Evolutionary conservation across 1,140 invertebrate genomes (phyloP), one percentile per base, ranked within the genome.

Genomic region (Tenebrio molitor): DNA sequence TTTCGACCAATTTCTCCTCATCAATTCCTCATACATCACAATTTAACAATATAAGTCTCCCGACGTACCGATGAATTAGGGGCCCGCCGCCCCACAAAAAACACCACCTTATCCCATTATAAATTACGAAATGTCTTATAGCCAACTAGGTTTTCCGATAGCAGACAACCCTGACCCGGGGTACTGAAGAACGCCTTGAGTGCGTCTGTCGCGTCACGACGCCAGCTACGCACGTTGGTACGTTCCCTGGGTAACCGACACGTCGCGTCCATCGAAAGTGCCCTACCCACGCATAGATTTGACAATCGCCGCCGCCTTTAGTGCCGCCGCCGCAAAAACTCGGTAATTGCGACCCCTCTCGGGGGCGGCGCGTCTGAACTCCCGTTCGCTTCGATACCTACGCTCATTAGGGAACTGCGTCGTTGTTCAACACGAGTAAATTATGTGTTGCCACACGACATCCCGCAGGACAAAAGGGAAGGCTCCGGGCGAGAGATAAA

Each of bases 211-310:
- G 64, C 64, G 64, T 66, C 64, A 44, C 15, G 64, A 66, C 64
- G 64, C 64, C 34, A 1, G 17, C 64, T 66, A 66, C 64, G 64
- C 64, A 66, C 36, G 23, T 44, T 66, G 64, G 64, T 66, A 66
- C 64, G 64, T 66, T 66, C 64, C 64, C 64, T 66, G 36, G 64
- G 64, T 66, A 66, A 66, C 64, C 34, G 64, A 66, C 64, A 66
- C 64, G 64, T 66, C 64, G 64, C 64, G 64, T 66, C 64, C 64
- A 66, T 42, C 34, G 64, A 66, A 66, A 66, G 39, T 64, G 36
- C 63, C 63, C 63, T 41, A 41, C 64, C 63, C 64, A 66, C 64
- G 42, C 50, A 58, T 58, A 58, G 36, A 66, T 66, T 42, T 41
- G 36, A 44, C 36, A 44, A 19, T 41, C 64, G 64, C 23, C 64